Evolutionary conservation across 1,140 invertebrate genomes (phyloP).

Genomic region (Bombus consobrinus): DNA sequence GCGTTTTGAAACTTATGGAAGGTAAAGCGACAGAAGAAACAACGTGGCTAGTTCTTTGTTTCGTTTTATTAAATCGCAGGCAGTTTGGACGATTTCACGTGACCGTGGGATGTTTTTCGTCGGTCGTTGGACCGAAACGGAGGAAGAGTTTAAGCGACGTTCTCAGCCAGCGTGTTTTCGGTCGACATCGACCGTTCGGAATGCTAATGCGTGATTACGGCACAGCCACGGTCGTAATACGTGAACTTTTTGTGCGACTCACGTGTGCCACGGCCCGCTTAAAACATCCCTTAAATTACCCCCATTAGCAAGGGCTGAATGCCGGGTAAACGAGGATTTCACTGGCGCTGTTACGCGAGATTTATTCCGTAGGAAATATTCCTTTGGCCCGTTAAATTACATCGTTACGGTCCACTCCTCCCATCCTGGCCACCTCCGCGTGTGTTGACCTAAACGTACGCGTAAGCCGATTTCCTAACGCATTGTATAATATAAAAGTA

Average conservation of each 20-base stretch:
- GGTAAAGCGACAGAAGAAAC: background rate
- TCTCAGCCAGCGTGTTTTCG: constrained; percentile 41
- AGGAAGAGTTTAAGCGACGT: constrained; percentile 58
- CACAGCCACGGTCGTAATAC: constrained; percentile 69
- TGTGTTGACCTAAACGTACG: constrained; percentile 44
- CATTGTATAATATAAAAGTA: background rate
- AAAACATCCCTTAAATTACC: constrained; percentile 83
- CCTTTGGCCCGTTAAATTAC: constrained; percentile 78
- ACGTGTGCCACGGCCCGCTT: constrained; percentile 76
- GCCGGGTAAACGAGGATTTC: constrained; percentile 78
- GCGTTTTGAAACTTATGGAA: background rate
- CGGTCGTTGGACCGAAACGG: constrained; percentile 9
- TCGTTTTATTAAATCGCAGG: constrained; percentile 29
- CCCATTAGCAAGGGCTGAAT: constrained; percentile 80
- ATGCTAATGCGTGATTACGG: constrained; percentile 80
- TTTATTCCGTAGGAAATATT: constrained; percentile 82
- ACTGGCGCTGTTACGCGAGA: constrained; percentile 78
- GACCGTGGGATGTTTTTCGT: constrained; percentile 26
- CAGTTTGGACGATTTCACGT: constrained; percentile 43
- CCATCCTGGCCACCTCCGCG: background rate
- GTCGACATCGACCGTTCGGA: constrained; percentile 70
- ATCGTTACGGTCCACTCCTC: constrained; percentile 57
- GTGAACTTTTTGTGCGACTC: constrained; percentile 79
- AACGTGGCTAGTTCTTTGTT: background rate
- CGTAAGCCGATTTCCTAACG: constrained; percentile 50